Evolutionary conservation across 2,797 vertebrate species (phyloP), one percentile per base, ranked within the genome.

Genomic region (Antennarius maculatus): DNA sequence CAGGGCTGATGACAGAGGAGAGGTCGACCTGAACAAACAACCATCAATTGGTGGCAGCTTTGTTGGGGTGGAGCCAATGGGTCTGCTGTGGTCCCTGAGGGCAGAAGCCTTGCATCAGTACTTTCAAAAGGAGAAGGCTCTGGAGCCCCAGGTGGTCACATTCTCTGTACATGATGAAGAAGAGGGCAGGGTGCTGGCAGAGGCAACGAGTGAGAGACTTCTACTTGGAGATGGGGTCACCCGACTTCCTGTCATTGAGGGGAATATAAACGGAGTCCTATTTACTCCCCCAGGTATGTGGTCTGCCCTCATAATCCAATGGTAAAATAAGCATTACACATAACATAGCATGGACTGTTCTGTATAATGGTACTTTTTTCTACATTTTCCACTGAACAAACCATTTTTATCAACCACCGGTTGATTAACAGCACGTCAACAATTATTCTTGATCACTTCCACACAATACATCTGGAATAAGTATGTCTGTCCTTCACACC

Each of bases 151-250:
- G 15, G 27, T 34, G 51, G 51, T 53, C 28, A 53, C 12, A 5
- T n/a, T 53, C 29, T 53, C 51, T 5, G 29, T 53, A 2, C 51
- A 53, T n/a, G n/a, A n/a, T 29, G 23, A 23, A 0, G 69, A 0
- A 15, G 66, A 71, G 0, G 53, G 37, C 37, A 55, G 3, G 12
- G 8, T 14, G 53, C 17, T 55, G 53, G 53, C 53, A 23, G 53
- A 55, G 53, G 34, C 17, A n/a, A 41, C 17, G 2, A 55, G 41
- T 55, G 53, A 55, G 53, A 55, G 53, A n/a, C 4, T 41, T 41
- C 53, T 55, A 34, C 18, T 41, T 0, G 53, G n/a, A 14, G 53
- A 55, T 1, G 34, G 53, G 3, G 53, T 41, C n/a, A 55, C 5
- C 2, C 34, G 53, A 13, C 12, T 55, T 2, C 34, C 34, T 12